Conservation (phyloP, 2,113 vertebrate species). For the Anhinga anhinga region DNA sequence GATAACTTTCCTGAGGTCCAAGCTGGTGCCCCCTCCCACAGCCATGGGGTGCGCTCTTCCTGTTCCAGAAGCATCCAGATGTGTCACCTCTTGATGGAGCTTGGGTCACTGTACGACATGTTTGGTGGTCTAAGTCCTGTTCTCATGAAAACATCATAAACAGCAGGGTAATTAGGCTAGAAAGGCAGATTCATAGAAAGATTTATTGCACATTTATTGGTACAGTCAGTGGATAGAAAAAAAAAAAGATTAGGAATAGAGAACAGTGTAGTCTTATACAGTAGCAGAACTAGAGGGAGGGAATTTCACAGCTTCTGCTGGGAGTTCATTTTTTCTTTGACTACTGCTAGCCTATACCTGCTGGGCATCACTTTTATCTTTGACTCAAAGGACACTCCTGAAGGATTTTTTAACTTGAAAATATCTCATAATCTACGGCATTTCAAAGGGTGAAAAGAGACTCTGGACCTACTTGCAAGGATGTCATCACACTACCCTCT, state of each 20-base stretch:
- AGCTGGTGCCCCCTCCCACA: neutral
- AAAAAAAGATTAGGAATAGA: neutral
- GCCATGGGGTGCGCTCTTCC: neutral
- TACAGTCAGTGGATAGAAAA: neutral
- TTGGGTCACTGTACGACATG: neutral
- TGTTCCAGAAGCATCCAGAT: neutral
- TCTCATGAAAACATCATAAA: neutral
- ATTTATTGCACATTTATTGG: neutral
- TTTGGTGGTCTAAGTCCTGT: neutral
- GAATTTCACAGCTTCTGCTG: slow-evolving; percentile 29
- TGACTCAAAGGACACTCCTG: slow-evolving; percentile 45
- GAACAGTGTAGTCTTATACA: neutral
- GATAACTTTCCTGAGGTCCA: neutral
- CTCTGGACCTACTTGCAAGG: neutral
- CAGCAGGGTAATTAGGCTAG: neutral
- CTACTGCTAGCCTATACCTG: slow-evolving; percentile 24
- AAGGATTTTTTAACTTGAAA: slow-evolving; percentile 40
- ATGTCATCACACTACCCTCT: neutral
- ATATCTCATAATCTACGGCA: neutral
- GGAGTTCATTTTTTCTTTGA: slow-evolving; percentile 29
- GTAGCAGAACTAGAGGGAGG: slow-evolving; percentile 5
- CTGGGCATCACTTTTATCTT: slow-evolving; percentile 59
- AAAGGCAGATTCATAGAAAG: neutral
- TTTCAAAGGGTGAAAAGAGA: neutral
- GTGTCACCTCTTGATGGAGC: neutral